Percentiles rank a stretch among this genome's conserved stretches.
phyloP scores from a whole-genome alignment of 2,113 vertebrate species.

The Petroica traversi region DNA sequence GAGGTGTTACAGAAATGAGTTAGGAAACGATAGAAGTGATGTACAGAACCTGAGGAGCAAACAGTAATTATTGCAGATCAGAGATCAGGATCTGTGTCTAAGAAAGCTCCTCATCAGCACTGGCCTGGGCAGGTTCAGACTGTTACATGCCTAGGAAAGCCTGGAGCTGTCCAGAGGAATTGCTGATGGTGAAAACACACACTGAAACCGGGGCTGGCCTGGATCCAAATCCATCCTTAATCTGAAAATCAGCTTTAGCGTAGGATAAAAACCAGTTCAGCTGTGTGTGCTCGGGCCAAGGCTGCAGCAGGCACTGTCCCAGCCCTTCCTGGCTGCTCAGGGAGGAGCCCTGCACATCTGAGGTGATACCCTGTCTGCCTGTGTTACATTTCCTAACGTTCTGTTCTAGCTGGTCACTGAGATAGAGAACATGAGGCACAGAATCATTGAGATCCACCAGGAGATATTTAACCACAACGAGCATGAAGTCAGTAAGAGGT shows the following conservation, averaged over 20 bases:
- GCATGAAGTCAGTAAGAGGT: conserved; percentile 98
- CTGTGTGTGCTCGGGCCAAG: not conserved
- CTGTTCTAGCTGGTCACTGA: conserved; percentile 88
- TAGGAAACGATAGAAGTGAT: not conserved
- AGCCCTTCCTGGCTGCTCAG: not conserved
- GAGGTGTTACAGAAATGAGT: not conserved
- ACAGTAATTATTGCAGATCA: not conserved
- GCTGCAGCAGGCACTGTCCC: not conserved
- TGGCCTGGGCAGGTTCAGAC: not conserved
- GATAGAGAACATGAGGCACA: conserved; percentile 99
- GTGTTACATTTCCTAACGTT: not conserved
- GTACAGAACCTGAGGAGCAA: too few relatives aligned
- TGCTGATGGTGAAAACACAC: not conserved
- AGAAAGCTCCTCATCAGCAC: not conserved
- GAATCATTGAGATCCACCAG: conserved; percentile 93
- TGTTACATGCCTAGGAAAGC: not conserved
- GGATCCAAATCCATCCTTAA: not conserved
- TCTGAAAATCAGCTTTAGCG: not conserved
- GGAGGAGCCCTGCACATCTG: accelerated
- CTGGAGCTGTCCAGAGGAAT: not conserved
- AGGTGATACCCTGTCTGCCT: accelerated
- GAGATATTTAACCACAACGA: conserved; percentile 98
- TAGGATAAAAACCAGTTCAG: not conserved
- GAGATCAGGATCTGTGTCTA: not conserved
- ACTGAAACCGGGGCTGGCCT: not conserved